Conservation (phyloP, 2,113 vertebrate genomes). For the Ptilorrhoa leucosticta region DNA sequence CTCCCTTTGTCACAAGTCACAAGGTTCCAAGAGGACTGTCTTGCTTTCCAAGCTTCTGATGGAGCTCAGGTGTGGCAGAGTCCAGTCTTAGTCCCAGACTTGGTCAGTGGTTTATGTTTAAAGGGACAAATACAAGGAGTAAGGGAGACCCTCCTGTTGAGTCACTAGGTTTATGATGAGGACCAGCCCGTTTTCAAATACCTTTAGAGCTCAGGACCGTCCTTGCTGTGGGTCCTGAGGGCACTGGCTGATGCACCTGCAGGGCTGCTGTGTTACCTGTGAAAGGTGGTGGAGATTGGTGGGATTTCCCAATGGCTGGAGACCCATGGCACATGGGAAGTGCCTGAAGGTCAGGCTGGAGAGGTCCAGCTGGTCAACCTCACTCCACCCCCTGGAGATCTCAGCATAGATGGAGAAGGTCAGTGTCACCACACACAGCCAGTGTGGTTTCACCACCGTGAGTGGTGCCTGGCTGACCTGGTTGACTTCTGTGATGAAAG, state of each 20-base stretch:
- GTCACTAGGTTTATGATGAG: background rate
- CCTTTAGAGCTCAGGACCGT: background rate
- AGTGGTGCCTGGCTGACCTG: background rate
- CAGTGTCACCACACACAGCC: background rate
- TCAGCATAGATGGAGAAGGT: background rate
- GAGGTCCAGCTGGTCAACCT: background rate
- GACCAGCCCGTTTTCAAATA: background rate
- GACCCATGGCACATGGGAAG: background rate
- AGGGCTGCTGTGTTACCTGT: background rate
- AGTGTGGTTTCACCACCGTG: background rate
- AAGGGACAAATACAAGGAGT: background rate
- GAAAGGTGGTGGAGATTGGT: background rate
- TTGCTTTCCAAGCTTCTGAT: background rate
- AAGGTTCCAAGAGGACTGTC: background rate
- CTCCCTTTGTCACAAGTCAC: background rate
- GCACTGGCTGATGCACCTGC: background rate
- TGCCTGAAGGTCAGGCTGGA: background rate
- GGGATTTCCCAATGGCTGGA: background rate
- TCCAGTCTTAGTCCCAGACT: background rate
- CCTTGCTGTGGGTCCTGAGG: background rate
- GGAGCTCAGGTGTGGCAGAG: background rate
- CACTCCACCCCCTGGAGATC: background rate
- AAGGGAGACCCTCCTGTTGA: background rate
- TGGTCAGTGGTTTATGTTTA: background rate
- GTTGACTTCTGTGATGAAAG: background rate